Evolutionary conservation across 2,797 vertebrate genomes (phyloP).

Genomic region (Argya squamiceps): DNA sequence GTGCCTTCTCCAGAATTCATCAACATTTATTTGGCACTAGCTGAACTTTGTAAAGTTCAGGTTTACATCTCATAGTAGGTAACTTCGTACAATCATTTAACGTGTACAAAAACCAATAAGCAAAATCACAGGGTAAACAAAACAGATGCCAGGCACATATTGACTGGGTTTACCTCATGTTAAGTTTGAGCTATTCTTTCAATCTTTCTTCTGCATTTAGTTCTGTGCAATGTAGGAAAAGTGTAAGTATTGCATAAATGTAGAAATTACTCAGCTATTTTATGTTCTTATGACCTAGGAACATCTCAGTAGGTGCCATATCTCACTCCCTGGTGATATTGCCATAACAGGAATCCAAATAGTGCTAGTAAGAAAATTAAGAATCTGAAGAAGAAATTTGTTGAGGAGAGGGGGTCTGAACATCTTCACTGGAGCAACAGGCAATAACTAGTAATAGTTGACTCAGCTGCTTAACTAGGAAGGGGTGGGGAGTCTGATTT

Average conservation of each 20-base stretch:
- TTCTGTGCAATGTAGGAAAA: neutral
- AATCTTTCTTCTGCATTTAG: neutral
- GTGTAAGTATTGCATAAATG: neutral
- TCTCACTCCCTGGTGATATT: neutral
- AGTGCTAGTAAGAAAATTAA: neutral
- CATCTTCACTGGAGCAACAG: neutral
- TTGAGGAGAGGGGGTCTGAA: neutral
- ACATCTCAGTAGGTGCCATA: neutral
- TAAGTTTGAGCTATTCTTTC: neutral
- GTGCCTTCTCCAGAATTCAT: neutral
- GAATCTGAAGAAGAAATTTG: neutral
- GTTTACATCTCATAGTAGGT: neutral
- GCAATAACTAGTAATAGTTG: neutral
- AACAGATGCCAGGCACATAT: neutral
- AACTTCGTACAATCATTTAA: neutral
- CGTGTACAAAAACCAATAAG: neutral
- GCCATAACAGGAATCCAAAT: neutral
- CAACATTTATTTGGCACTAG: neutral
- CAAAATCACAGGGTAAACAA: neutral
- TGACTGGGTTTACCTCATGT: fast-evolving
- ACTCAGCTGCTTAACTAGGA: neutral
- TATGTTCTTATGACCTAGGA: neutral
- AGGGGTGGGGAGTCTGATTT: fast-evolving
- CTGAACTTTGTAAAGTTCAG: neutral
- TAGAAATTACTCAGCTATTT: neutral